These are phyloP conservation scores for Megalopta genalis DNA, from an alignment of 1,140 invertebrate genomes.

Conservation along the genomic window DNA sequence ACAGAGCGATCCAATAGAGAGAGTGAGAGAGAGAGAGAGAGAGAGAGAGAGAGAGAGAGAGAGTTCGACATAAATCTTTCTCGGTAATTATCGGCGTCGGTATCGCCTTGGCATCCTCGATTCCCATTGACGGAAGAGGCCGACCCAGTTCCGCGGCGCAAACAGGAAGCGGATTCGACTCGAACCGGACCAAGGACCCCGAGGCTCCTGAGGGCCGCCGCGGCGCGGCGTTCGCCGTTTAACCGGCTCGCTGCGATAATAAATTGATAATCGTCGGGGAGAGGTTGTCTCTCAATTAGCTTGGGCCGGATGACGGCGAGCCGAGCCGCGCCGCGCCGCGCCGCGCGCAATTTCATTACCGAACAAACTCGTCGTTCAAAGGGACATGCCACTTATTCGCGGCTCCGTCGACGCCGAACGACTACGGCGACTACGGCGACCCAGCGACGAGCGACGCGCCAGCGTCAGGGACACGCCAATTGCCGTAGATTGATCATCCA, in stretches of 20 bases:
- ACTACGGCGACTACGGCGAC: no score
- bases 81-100: no score
- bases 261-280: constrained; percentile 38
- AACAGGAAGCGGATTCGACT: constrained; percentile 17
- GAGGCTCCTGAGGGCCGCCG: not conserved
- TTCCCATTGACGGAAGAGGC: no score
- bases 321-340: constrained; percentile 1
- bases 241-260: constrained; percentile 9
- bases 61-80: no score
- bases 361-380: constrained; percentile 14
- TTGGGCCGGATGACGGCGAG: constrained; percentile 9
- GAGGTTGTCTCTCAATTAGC: constrained; percentile 44
- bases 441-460: not conserved
- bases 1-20: no score
- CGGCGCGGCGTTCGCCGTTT: not conserved
- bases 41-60: no score
- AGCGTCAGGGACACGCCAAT: not conserved
- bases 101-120: not conserved
- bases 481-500: not conserved
- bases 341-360: constrained; percentile 36
- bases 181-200: not conserved
- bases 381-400: constrained; percentile 1
- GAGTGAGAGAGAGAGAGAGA: no score
- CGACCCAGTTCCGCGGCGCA: not conserved
- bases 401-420: constrained; percentile 2